phyloP scores from a whole-genome alignment of 2,888 invertebrate genomes.

The Ectropis crepuscularia region DNA sequence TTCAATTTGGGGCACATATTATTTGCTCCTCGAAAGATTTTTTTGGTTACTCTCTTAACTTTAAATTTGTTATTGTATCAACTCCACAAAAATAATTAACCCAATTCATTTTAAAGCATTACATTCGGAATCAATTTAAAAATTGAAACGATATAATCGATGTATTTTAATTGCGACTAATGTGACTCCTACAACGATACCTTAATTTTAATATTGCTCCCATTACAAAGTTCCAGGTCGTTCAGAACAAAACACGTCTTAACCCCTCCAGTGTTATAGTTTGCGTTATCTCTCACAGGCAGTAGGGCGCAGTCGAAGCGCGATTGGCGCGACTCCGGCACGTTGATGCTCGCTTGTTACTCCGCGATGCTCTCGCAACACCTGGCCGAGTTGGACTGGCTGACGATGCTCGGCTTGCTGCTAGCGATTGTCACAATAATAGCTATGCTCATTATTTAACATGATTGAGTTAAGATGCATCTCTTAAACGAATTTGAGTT shows the following conservation, averaged over 20 bases:
- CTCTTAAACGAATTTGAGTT: too few relatives aligned
- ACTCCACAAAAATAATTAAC: too few relatives aligned
- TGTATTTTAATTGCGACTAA: too few relatives aligned
- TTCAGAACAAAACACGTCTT: constrained; percentile 45
- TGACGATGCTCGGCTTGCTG: constrained; percentile 90
- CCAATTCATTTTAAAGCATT: too few relatives aligned
- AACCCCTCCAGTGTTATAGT: constrained; percentile 45
- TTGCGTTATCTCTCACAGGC: constrained; percentile 71
- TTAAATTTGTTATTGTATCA: too few relatives aligned
- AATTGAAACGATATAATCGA: too few relatives aligned
- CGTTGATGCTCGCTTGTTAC: constrained; percentile 91
- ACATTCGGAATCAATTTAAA: too few relatives aligned
- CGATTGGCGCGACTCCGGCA: constrained; percentile 86
- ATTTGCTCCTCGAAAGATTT: too few relatives aligned
- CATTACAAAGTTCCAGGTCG: not conserved
- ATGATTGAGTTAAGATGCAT: constrained; percentile 17
- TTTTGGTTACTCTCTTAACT: too few relatives aligned
- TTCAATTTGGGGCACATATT: too few relatives aligned
- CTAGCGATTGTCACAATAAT: constrained; percentile 90
- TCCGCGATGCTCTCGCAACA: constrained; percentile 89
- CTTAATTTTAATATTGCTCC: too few relatives aligned
- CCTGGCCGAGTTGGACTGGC: constrained; percentile 89
- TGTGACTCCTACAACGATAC: too few relatives aligned
- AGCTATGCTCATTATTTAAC: constrained; percentile 86
- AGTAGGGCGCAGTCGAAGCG: constrained; percentile 77